phyloP scores from a whole-genome alignment of 2,797 vertebrate species.

The Falco cherrug region DNA sequence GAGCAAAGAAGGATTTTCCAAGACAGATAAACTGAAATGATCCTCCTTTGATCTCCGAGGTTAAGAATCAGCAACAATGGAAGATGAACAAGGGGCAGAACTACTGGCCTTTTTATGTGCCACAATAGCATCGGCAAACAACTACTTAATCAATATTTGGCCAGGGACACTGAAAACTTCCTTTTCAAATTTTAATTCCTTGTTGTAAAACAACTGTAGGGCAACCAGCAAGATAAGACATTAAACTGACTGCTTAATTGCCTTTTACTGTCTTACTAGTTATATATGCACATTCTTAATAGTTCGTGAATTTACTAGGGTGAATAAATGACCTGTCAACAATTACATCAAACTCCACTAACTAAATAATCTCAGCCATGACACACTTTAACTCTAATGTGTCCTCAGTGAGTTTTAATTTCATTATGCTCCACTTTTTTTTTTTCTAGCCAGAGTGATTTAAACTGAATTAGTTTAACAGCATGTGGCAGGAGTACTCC shows the following conservation, averaged over 20 bases:
- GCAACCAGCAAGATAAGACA: constrained; percentile 77
- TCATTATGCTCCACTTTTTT: constrained; percentile 12
- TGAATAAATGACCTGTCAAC: constrained; percentile 62
- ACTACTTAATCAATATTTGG: constrained; percentile 99
- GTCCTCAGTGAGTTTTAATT: constrained; percentile 32
- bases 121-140: constrained; percentile 97
- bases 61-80: constrained; percentile 92
- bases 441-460: constrained; percentile 25
- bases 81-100: constrained; percentile 87
- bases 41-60: constrained; percentile 94
- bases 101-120: constrained; percentile 84
- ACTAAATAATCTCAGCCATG: constrained; percentile 22
- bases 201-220: constrained; percentile 87
- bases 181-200: constrained; percentile 99
- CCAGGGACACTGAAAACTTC: constrained; percentile 89
- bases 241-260: constrained; percentile 81
- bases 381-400: constrained; percentile 24
- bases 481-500: constrained; percentile 45
- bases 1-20: constrained; percentile 85
- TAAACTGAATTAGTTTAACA: constrained; percentile 54
- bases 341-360: constrained; percentile 8
- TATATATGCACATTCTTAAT: constrained; percentile 72
- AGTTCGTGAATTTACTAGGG: constrained; percentile 59
- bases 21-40: constrained; percentile 98
- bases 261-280: constrained; percentile 73